Conservation (phyloP, 2,113 vertebrate species). For the Paracanthobrama guichenoti region DNA sequence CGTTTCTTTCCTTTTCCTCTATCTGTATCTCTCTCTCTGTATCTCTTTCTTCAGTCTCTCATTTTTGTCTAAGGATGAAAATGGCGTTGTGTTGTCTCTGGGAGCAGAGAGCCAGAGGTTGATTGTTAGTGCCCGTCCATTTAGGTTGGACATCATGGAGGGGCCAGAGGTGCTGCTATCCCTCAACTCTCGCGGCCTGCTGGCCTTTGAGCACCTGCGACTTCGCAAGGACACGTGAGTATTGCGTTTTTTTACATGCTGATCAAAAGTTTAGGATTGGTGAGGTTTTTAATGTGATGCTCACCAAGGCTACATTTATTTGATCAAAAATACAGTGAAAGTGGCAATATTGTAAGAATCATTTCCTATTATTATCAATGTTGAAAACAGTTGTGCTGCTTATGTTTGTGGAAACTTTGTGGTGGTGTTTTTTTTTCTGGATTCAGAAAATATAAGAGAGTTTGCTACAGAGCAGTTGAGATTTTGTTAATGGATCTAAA, state of each 20-base stretch:
- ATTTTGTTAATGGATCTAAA: not conserved
- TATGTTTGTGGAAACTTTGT: too few relatives aligned
- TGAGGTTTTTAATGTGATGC: not conserved
- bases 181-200: conserved; percentile 88
- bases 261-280: not conserved
- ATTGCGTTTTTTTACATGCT: not conserved
- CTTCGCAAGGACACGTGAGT: conserved; percentile 90
- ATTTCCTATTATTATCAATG: too few relatives aligned
- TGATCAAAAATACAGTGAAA: not conserved
- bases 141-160: conserved; percentile 88
- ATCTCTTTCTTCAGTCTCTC: conserved; percentile 73
- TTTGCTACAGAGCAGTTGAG: not conserved
- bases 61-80: conserved; percentile 84
- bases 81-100: conserved; percentile 83
- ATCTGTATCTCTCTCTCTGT: not conserved
- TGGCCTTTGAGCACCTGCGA: conserved; percentile 86
- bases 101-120: conserved; percentile 80
- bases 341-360: not conserved
- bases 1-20: not conserved
- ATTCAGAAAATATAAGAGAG: too few relatives aligned
- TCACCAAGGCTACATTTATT: not conserved
- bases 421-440: too few relatives aligned
- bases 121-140: conserved; percentile 84
- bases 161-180: conserved; percentile 86
- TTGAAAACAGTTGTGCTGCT: too few relatives aligned